Base-by-base conservation (phyloP, 2,113 vertebrate genomes). In the Xiphophorus maculatus region DNA sequence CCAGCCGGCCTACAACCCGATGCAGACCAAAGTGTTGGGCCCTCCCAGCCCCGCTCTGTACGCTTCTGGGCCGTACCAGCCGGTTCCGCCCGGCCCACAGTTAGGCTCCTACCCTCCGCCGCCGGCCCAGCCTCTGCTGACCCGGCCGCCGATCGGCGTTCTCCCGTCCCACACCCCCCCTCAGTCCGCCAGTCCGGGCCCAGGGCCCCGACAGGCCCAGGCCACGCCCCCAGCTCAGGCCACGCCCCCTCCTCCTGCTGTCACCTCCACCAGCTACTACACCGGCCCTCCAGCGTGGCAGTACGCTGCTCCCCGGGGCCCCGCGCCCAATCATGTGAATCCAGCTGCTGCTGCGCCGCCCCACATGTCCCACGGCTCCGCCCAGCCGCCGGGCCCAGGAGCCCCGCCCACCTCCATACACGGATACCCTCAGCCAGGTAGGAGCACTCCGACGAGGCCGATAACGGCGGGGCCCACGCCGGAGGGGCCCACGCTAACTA, bases 281-380 rank as follows among this genome's bases (percentile, higher is more conserved):
- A 78, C 94, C 72, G 94, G 88, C 92, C 86, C 88, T 54, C 89
- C 93, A 33, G 88, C 92, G 85, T 98, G 97, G 97, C 96, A 95
- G 35, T 95, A 65, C 86, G 0, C 80, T 37, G 10, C 88, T 10
- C 37, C 88, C 37, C 63, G 7, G 0, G 93, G 90, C 60, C 88
- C 92, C 66, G 84, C 90, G 69, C 77, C 84, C 35, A 95, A 95
- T 86, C 94, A 95, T 60, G 85, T 93, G 85, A 93, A 89, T 87
- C 90, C 5, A 1, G 63, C 87, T 48, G 69, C 74, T 66, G 88
- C 91, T 83, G 91, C 94, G 71, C 90, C 91, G 72, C 90, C 89
- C 10, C 86, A 93, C 37, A 64, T 84, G 0, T 87, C 95, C 74
- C 95, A 94, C 12, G 96, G 94, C 87, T 93, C 87, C 91, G 90